Conservation (phyloP, 2,797 vertebrate genomes). For the Scomberomorus guttatus region DNA sequence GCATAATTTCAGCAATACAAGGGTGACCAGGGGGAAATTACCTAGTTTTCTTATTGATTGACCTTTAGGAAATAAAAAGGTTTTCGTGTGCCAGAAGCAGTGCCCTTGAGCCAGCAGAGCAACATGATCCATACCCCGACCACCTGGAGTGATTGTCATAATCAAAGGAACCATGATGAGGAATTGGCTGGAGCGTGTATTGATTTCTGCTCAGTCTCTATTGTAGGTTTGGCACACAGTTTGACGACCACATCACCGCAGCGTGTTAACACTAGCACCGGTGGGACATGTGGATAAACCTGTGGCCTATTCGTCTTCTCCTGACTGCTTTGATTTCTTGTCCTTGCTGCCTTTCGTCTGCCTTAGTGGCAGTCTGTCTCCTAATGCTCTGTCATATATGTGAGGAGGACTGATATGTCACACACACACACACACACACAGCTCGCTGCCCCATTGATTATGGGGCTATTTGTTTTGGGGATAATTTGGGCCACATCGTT, state of each 20-base stretch:
- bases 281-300: conserved; percentile 28
- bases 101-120: conserved; percentile 37
- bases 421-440: not conserved
- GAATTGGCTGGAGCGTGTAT: conserved; percentile 35
- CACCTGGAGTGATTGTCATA: conserved; percentile 55
- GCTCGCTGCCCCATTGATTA: conserved; percentile 36
- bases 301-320: conserved; percentile 41
- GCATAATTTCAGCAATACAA: conserved; percentile 47
- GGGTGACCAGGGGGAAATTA: conserved; percentile 25
- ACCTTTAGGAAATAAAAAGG: conserved; percentile 53
- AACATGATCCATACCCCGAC: conserved; percentile 43
- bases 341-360: conserved; percentile 18
- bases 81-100: conserved; percentile 32
- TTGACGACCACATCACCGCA: conserved; percentile 43
- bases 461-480: conserved; percentile 60
- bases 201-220: conserved; percentile 62
- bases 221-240: conserved; percentile 45
- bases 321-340: conserved; percentile 46
- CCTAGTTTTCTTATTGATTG: conserved; percentile 47
- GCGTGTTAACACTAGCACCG: conserved; percentile 44
- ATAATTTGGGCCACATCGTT: conserved; percentile 41
- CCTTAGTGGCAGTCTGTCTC: conserved; percentile 4
- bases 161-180: conserved; percentile 49
- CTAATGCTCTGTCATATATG: conserved; percentile 13
- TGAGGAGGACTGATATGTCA: conserved; percentile 22